Evolutionary conservation across 1,140 invertebrate species (phyloP).

Genomic region (Aphis gossypii): DNA sequence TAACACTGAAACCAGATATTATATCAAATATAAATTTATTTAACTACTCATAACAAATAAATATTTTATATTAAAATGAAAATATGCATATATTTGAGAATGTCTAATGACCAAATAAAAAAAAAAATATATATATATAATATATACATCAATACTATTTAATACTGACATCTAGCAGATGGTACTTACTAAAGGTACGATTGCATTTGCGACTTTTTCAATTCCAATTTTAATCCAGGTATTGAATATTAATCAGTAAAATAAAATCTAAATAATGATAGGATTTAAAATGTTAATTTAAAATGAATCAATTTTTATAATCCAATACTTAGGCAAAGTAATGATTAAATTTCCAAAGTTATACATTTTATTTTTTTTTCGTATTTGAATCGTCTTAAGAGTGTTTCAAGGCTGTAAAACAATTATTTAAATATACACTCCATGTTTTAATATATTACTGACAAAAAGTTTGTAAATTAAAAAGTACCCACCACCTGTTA

Average conservation of each 20-base stretch:
- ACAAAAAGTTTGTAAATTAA: background rate
- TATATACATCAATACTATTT: background rate
- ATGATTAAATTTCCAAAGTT: background rate
- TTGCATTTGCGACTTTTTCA: background rate
- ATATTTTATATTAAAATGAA: no score
- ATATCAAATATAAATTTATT: no score
- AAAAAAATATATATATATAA: background rate
- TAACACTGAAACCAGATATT: no score
- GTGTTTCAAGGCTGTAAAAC: background rate
- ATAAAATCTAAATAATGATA: background rate
- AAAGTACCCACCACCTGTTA: background rate
- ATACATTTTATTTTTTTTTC: background rate
- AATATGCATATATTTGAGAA: no score
- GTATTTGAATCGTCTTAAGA: background rate
- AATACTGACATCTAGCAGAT: background rate
- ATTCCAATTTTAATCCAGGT: background rate
- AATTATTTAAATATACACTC: background rate
- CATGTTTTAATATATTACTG: background rate
- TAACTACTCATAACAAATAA: no score
- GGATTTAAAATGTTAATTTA: conserved; percentile 19
- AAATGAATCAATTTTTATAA: conserved; percentile 1
- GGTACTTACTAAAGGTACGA: background rate
- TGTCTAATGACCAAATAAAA: no score
- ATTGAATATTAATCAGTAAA: background rate
- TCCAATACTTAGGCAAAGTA: background rate